Conservation (phyloP, 2,113 vertebrate genomes). For the Cavia aperea region DNA sequence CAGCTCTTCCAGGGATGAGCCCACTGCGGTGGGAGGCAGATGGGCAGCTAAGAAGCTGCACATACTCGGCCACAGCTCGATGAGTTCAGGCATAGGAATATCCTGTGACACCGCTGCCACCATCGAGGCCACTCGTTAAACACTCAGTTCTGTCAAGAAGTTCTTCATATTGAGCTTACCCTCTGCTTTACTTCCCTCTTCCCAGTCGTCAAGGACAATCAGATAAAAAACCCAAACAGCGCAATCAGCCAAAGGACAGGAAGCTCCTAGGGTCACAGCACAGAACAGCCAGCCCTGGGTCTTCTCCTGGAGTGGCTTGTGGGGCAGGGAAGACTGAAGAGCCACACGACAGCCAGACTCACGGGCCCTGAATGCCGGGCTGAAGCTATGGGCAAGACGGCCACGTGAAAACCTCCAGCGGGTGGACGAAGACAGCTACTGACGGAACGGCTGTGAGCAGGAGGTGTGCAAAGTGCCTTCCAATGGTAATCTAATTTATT, state of each 20-base stretch:
- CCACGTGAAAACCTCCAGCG: neutral
- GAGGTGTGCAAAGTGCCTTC: neutral
- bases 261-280: neutral
- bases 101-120: neutral
- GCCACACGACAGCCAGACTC: neutral
- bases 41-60: neutral
- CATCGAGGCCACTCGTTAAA: neutral
- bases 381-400: neutral
- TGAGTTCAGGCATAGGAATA: neutral
- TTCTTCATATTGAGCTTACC: neutral
- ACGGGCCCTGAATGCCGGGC: neutral
- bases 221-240: neutral
- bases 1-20: neutral
- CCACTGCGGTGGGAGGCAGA: neutral
- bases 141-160: neutral
- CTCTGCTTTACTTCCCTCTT: neutral
- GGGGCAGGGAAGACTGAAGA: neutral
- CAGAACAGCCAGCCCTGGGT: neutral
- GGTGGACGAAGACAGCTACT: neutral
- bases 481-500: neutral
- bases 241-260: neutral
- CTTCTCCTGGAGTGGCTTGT: neutral
- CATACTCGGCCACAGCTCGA: neutral
- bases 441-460: neutral
- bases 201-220: neutral